These are phyloP conservation scores for Labroides dimidiatus DNA, from an alignment of 2,797 vertebrate species.

Conservation along the genomic window DNA sequence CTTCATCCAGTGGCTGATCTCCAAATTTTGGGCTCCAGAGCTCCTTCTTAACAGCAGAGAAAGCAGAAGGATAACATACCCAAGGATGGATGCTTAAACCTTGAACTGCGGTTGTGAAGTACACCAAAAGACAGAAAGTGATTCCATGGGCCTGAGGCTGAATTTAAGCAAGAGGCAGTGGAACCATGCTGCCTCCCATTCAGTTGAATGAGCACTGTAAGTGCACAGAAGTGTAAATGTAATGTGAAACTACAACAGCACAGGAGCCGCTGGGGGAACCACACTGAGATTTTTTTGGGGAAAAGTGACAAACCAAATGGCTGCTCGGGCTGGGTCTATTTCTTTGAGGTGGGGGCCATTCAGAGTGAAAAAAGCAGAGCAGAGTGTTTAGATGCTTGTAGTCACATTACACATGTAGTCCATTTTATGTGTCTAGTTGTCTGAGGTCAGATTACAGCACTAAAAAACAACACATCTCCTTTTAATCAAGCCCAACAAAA, in stretches of 20 bases:
- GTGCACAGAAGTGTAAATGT: conserved; percentile 48
- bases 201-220: conserved; percentile 55
- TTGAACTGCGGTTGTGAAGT: conserved; percentile 27
- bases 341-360: background rate
- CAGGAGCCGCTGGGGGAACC: conserved; percentile 10
- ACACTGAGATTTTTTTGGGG: conserved; percentile 35
- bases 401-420: too few species aligned
- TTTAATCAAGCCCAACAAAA: too few species aligned
- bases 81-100: conserved; percentile 40
- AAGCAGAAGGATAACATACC: conserved; percentile 33
- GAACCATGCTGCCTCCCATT: conserved; percentile 52
- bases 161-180: conserved; percentile 33
- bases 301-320: conserved; percentile 25
- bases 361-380: background rate
- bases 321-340: conserved; percentile 3
- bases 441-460: too few species aligned
- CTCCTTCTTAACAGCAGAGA: conserved; percentile 22
- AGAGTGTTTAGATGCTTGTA: background rate
- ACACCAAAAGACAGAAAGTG: conserved; percentile 34
- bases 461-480: too few species aligned
- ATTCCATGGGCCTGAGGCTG: conserved; percentile 30
- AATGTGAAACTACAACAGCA: conserved; percentile 47
- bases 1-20: conserved; percentile 14
- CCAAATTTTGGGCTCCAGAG: conserved; percentile 14
- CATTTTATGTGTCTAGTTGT: background rate